Base-by-base conservation (phyloP, 2,888 invertebrate species). In the Ypsolopha sequella region DNA sequence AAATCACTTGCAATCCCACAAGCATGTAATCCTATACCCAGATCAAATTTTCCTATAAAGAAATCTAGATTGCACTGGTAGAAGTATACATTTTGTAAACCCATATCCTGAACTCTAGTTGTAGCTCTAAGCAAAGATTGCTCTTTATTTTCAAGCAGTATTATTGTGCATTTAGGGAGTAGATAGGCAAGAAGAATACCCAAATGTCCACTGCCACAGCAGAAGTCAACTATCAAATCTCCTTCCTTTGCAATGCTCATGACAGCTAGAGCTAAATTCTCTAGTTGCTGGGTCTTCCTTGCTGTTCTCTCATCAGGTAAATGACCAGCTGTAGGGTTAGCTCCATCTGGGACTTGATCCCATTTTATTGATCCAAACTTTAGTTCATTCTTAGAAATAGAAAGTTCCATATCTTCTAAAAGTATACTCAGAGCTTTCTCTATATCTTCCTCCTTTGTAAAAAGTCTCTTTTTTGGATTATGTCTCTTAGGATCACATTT, bases 1-100 rank as follows among this genome's bases (percentile, higher is more conserved):
- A 98, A 89, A 78, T 98, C 98, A 1, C 96, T 97, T 1, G 97
- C 97, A 9, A 95, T 93, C 0, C 98, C 98, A 79, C 98, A 98
- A 3, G 97, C 98, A 80, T 98, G 98, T 36, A 98, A 80, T 4
- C 95, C 94, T 38, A 94, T 90, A 0, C 98, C 98, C 54, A 98
- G 89, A 65, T 96, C 90, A 82, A 97, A 95, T 48, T 88, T 70
- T 0, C 95, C 91, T 72, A 88, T 88, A 68, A 95, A 97, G 68
- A 96, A 97, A 73, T 96, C 95, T 60, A 98, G 87, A 82, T 98
- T 98, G 65, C 96, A 93, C 80, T 98, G 95, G 64, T 93, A 91
- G 63, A 96, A 90, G 24, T 81, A 88, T 0, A 97, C 89, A 82
- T 98, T 98, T 6, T 69, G 85, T 36, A 97, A 70, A 0, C 88